Base-by-base conservation (phyloP, 2,888 invertebrate species). In the Scaptomyza polygonia region DNA sequence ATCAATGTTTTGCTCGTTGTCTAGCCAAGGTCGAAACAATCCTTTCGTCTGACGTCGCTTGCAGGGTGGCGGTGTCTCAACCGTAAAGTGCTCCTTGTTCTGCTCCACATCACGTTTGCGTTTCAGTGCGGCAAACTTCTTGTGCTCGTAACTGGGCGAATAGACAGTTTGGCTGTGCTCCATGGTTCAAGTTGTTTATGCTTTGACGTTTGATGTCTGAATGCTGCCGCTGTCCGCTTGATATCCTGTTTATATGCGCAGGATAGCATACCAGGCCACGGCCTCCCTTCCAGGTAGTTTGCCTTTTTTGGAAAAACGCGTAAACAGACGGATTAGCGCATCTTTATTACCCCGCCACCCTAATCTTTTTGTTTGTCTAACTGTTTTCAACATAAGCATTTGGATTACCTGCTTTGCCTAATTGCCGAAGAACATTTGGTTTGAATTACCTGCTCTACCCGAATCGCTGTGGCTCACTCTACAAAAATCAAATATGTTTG, bases 21-120 rank as follows among this genome's bases (percentile, higher is more conserved):
- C 75, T 67, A 86, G 21, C 83, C 83, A 83, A 1, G 83, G 83
- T 0, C 83, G 79, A 11, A 83, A 83, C 56, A 83, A 66, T 0
- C 67, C 62, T 7, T 67, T 63, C 7, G 29, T 14, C 27, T 76
- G 76, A 5, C 56, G 79, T 3, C 82, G 78, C 14, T 83, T 83
- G 32, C 27, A 39, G 3, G 51, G 0, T 39, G 39, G 45, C 0
- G 62, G 57, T 8, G 57, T 40, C 11, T 48, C 51, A 0, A 30
- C 25, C 4, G 21, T 14, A 0, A 25, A 8, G 36, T 59, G 65
- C 55, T 77, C 74, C 56, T 65, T 67, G 18, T 65, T 51, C 32
- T 51, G 56, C 16, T 72, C 69, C 27, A 47, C 52, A 16, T 81
- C 69, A 8, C 75, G 73, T 18, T 77, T 79, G 3, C 76, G 77